Conservation (phyloP, 2,113 vertebrate genomes). For the Semnopithecus entellus region DNA sequence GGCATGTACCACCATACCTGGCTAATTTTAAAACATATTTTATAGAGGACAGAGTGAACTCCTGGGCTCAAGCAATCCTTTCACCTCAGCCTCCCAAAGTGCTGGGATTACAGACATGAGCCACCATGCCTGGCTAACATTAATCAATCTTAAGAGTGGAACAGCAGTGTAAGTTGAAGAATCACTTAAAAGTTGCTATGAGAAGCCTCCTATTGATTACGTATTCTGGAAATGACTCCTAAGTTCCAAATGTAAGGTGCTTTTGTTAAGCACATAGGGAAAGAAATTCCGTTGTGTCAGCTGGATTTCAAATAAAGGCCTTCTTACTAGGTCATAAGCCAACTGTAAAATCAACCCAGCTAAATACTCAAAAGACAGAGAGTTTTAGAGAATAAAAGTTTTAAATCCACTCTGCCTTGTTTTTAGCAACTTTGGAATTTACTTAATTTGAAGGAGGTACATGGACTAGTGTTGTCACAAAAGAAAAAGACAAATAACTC, state of each 20-base stretch:
- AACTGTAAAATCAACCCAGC: neutral
- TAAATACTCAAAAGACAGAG: constrained; percentile 1
- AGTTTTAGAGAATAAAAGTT: neutral
- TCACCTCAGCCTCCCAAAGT: no score
- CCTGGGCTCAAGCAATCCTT: no score
- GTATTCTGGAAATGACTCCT: constrained; percentile 19
- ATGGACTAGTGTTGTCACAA: neutral
- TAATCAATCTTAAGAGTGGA: neutral
- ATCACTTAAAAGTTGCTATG: neutral
- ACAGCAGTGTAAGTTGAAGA: neutral
- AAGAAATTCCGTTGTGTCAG: neutral
- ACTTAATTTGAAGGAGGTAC: neutral
- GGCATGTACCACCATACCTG: no score
- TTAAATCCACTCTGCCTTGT: neutral
- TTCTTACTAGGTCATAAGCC: neutral
- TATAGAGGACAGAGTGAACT: no score
- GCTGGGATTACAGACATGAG: no score
- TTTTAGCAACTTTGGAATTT: constrained; percentile 13
- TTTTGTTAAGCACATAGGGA: neutral
- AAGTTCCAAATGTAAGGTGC: neutral
- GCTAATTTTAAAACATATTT: no score
- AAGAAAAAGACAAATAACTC: neutral
- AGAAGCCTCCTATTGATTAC: neutral
- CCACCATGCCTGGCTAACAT: no score
- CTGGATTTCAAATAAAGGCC: neutral